These are phyloP conservation scores for Enoplosus armatus DNA, from an alignment of 2,797 vertebrate species.

Conservation along the genomic window DNA sequence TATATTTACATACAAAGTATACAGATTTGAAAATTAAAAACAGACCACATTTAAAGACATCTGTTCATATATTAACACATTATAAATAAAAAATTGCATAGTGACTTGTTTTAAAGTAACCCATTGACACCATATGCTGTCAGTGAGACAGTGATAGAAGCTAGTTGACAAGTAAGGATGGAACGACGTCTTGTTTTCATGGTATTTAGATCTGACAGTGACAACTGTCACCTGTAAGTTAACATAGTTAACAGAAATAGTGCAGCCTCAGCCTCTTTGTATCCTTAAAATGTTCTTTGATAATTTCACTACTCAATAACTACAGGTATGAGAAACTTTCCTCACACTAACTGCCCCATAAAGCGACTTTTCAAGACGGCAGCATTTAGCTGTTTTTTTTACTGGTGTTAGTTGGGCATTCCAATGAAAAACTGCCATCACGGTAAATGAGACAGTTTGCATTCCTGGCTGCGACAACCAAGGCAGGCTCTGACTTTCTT, in stretches of 20 bases:
- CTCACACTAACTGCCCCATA: constrained; percentile 12
- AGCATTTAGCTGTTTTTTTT: neutral
- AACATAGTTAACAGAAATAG: no score
- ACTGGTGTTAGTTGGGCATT: constrained; percentile 5
- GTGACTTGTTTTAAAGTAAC: neutral
- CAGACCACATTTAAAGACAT: neutral
- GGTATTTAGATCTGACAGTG: neutral
- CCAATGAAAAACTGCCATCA: constrained; percentile 5
- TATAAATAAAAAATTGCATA: neutral
- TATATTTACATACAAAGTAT: no score
- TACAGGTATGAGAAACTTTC: constrained; percentile 25
- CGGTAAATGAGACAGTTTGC: constrained; percentile 31
- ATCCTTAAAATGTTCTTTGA: neutral
- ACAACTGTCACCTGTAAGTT: neutral
- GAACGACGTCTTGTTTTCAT: neutral
- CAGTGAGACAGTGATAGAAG: neutral
- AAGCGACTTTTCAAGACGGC: constrained; percentile 16
- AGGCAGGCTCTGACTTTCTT: neutral
- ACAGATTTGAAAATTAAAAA: neutral
- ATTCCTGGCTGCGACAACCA: constrained; percentile 23
- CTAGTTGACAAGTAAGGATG: neutral
- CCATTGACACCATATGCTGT: no score
- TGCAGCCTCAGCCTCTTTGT: neutral
- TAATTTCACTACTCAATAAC: constrained; percentile 12
- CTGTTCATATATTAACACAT: neutral